Base-by-base conservation (phyloP, 2,113 vertebrate species). In the Noturus placidus region DNA sequence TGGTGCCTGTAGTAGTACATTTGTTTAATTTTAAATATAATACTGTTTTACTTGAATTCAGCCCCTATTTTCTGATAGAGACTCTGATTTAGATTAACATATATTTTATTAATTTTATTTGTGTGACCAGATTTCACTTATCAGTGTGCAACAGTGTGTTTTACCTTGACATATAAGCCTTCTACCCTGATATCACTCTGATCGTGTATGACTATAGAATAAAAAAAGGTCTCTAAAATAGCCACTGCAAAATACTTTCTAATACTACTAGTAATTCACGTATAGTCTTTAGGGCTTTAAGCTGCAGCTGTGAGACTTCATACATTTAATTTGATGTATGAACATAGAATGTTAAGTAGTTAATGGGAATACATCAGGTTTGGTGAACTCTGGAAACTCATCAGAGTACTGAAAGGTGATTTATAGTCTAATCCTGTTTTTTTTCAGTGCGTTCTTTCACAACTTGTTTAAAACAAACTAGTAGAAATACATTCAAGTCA, bases 401-500 rank as follows among this genome's bases (percentile, higher is more conserved):
- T 35, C n/a, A 67, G 15, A 79, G 13, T 80, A 38, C 59, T 33
- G 50, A 19, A 30, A 80, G 22, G 20, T 25, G 4, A 83, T 42
- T 30, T 61, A 42, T 46, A 15, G 42, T 27, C 61, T 2, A 42
- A 56, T 56, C 50, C 22, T 50, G 35, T 46, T 30, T 86, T 30
- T 86, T 33, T 79, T 86, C 14, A 59, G 35, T 46, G 33, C 13
- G 27, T 82, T 82, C 35, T 85, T 81, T 84, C 42, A 19, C 8
- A 3, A 22, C n/a, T 42, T 57, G 74, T 67, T 57, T 85, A 59
- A 82, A 77, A 20, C 50, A 61, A 77, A 65, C 27, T 84, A 65
- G 46, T 63, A 65, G 67, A 67, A 76, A 84, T 83, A 59, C 74
- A 72, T 88, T 83, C 33, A 9, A 63, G 57, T 57, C 52, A 56